phyloP scores from a whole-genome alignment of 92 coral and sea anemone genomes.

The Siderastrea siderea region DNA sequence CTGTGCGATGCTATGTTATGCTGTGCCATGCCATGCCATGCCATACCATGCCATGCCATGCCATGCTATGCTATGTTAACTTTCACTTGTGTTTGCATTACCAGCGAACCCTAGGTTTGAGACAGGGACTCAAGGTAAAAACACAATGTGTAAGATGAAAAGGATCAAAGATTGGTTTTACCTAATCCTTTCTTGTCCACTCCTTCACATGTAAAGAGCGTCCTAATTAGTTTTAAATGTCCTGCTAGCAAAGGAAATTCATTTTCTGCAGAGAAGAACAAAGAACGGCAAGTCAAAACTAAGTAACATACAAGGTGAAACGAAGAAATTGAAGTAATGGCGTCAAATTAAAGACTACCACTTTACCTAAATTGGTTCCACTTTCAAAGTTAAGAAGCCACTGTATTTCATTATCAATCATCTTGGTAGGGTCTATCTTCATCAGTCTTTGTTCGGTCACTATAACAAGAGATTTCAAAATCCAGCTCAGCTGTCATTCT shows the following conservation, averaged over 20 bases:
- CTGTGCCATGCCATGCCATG: too few species aligned
- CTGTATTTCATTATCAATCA: constrained; percentile 84
- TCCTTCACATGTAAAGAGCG: constrained; percentile 90
- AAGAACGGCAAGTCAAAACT: neutral
- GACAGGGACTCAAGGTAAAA: too few species aligned
- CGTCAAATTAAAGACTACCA: neutral
- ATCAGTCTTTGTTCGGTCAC: constrained; percentile 86
- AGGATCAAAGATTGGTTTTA: neutral
- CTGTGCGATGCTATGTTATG: too few species aligned
- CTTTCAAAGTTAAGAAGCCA: constrained; percentile 89
- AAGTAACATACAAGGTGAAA: neutral
- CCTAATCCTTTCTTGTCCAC: constrained; percentile 72
- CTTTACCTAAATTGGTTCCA: constrained; percentile 69
- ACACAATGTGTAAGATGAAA: too few species aligned
- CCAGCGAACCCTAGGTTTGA: too few species aligned
- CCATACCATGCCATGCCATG: too few species aligned
- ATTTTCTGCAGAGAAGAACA: constrained; percentile 59
- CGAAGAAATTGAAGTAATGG: neutral
- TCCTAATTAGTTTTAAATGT: constrained; percentile 79
- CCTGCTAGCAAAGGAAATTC: constrained; percentile 84
- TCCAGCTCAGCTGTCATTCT: neutral
- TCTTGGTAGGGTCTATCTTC: constrained; percentile 87
- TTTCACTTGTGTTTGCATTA: too few species aligned
- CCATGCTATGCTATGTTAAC: too few species aligned
- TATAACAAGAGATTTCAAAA: constrained; percentile 14